Conservation (phyloP, 2,113 vertebrate species). For the Trogon surrucura region DNA sequence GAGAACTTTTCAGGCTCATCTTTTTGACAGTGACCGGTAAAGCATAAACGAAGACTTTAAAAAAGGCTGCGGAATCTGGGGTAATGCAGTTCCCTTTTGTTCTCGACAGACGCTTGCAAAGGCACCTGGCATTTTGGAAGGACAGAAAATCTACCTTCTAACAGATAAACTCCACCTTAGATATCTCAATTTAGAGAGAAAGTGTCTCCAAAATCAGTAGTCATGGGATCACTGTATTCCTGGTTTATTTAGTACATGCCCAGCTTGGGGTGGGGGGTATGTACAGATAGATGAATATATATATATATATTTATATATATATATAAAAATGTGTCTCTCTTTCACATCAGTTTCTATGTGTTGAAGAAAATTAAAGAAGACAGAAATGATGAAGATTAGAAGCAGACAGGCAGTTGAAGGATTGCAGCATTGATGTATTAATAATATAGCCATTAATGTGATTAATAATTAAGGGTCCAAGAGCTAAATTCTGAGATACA, state of each 20-base stretch:
- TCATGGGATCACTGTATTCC: rapidly evolving
- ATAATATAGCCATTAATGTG: neutral
- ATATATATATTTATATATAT: rapidly evolving
- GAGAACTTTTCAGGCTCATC: constrained; percentile 10
- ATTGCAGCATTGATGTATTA: neutral
- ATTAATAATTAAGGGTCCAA: neutral
- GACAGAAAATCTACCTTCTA: neutral
- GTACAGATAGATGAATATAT: too few relatives aligned
- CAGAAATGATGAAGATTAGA: neutral
- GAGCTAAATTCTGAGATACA: neutral
- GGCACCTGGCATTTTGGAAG: neutral
- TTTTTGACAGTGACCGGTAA: neutral
- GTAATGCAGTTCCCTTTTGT: neutral
- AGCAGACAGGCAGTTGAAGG: neutral
- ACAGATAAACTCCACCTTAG: neutral
- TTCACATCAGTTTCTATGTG: neutral
- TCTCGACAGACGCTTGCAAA: neutral
- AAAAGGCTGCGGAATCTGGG: neutral
- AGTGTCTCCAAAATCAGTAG: neutral
- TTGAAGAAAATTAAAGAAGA: neutral
- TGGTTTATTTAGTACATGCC: neutral
- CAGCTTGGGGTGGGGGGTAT: too few relatives aligned
- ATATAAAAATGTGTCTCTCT: neutral
- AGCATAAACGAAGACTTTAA: neutral
- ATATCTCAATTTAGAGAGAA: neutral